Percentiles rank a stretch among this genome's conserved stretches.
phyloP scores from a whole-genome alignment of 2,113 vertebrate species.

The Heloderma charlesbogerti region DNA sequence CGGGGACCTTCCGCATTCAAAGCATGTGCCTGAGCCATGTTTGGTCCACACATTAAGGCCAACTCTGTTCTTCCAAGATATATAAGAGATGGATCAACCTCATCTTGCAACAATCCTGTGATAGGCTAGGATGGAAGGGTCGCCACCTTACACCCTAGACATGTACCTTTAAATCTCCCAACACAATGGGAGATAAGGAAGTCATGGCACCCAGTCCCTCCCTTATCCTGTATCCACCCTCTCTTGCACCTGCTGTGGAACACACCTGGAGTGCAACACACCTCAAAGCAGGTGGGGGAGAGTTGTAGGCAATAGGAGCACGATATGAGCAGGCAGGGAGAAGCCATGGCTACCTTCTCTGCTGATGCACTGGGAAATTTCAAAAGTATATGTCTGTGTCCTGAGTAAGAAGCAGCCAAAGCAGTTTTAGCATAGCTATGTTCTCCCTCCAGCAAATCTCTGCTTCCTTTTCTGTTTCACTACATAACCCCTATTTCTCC shows the following conservation, averaged over 20 bases:
- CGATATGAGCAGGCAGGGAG: neutral
- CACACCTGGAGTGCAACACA: too few species aligned
- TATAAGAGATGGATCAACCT: too few species aligned
- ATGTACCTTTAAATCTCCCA: neutral
- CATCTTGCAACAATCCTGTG: too few species aligned
- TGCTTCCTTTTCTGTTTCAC: neutral
- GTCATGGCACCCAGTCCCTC: neutral
- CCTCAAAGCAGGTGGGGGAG: neutral
- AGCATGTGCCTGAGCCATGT: too few species aligned
- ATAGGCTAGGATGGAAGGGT: too few species aligned
- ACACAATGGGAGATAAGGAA: neutral
- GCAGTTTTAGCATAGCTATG: too few species aligned
- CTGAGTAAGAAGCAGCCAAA: neutral
- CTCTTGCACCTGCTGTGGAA: neutral
- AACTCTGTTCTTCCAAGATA: too few species aligned
- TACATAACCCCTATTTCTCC: neutral
- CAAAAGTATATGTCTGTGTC: neutral
- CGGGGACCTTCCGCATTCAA: too few species aligned
- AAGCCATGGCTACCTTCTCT: neutral
- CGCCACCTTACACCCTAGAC: too few species aligned
- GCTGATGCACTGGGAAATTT: neutral
- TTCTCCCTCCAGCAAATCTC: neutral
- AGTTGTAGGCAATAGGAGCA: neutral
- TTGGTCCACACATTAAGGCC: too few species aligned
- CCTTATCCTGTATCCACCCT: neutral